Percentiles rank a stretch among this genome's conserved stretches.
Evolutionary conservation across 2,113 vertebrate species (phyloP).

Genomic region (Tachysurus fulvidraco): DNA sequence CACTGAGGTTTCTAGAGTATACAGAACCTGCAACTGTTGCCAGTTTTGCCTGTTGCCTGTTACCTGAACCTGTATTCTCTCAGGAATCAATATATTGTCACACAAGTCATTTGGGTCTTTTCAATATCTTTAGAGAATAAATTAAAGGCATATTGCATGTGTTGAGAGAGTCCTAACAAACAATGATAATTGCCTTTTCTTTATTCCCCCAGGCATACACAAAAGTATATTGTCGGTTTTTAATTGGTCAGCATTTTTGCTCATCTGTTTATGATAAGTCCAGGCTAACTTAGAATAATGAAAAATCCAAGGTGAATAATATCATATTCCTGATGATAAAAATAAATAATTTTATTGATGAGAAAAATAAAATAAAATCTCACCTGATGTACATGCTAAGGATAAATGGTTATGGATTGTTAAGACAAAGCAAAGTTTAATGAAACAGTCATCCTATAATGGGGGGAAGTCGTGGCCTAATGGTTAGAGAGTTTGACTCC

Average conservation of each 20-base stretch:
- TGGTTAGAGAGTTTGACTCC: no score
- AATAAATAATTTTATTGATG: background rate
- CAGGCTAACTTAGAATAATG: background rate
- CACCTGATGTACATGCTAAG: background rate
- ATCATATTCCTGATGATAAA: background rate
- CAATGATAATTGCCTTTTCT: conserved; percentile 3
- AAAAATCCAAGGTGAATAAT: background rate
- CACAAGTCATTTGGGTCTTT: background rate
- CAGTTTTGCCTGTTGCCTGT: background rate
- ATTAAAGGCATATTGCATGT: background rate
- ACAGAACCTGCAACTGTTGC: conserved; percentile 1
- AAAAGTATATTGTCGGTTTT: background rate
- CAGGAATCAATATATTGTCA: background rate
- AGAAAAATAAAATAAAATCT: background rate
- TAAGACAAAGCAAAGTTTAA: no score
- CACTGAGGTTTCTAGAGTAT: background rate
- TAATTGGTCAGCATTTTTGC: background rate
- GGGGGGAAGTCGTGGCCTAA: no score
- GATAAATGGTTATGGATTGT: no score
- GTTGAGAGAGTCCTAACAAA: background rate
- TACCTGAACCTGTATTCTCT: background rate
- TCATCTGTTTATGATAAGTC: background rate
- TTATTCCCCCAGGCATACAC: background rate
- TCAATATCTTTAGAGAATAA: background rate
- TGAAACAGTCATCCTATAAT: no score